phyloP scores from a whole-genome alignment of 2,888 invertebrate species.

The Melinaea menophilus region DNA sequence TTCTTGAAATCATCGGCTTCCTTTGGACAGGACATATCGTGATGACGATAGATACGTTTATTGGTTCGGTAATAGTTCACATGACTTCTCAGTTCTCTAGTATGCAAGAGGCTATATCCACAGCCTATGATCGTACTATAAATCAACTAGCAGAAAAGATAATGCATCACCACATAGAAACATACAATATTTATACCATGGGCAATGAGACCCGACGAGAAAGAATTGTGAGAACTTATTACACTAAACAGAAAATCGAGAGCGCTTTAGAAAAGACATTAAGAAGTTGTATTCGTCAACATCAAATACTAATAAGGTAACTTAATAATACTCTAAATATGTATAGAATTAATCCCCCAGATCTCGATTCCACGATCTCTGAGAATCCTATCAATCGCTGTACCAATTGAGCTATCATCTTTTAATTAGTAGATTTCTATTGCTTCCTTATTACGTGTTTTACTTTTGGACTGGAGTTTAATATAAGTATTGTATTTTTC shows the following conservation, averaged over 20 bases:
- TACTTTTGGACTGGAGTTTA: too few species aligned
- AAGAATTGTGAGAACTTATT: constrained; percentile 44
- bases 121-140: constrained; percentile 62
- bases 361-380: too few species aligned
- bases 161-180: constrained; percentile 29
- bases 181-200: constrained; percentile 23
- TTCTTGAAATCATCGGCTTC: constrained; percentile 61
- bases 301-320: constrained; percentile 63
- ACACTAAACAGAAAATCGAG: constrained; percentile 52
- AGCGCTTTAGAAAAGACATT: constrained; percentile 50
- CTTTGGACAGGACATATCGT: constrained; percentile 73
- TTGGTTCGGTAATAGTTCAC: constrained; percentile 65
- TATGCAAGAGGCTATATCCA: constrained; percentile 58
- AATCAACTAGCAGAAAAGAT: constrained; percentile 40
- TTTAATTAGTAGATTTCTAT: too few species aligned
- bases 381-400: too few species aligned
- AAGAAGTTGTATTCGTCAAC: constrained; percentile 60
- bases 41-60: constrained; percentile 69
- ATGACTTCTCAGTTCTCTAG: constrained; percentile 66
- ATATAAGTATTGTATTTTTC: too few species aligned
- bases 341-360: too few species aligned
- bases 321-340: constrained; percentile 25
- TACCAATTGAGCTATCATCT: too few species aligned
- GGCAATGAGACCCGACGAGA: constrained; percentile 35
- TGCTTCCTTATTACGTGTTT: too few species aligned